Evolutionary conservation across 2,888 invertebrate genomes (phyloP), one percentile per base, ranked within the genome.

Genomic region (Himalopsyche japonica): DNA sequence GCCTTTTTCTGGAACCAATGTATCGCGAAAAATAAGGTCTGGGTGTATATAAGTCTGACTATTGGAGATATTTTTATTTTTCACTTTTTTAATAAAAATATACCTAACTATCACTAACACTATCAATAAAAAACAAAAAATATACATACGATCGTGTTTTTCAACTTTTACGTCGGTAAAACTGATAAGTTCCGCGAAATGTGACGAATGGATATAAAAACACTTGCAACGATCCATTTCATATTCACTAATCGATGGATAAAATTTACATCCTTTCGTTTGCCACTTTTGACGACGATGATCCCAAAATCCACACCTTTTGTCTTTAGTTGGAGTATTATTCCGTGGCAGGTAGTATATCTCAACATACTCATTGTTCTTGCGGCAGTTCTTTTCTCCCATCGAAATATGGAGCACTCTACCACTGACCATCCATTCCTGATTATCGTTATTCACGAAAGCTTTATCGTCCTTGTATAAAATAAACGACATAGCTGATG

Each of bases 71-170:
- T n/a, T n/a, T n/a, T n/a, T n/a, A n/a, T n/a, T n/a, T n/a, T n/a
- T n/a, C n/a, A n/a, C n/a, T n/a, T n/a, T n/a, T n/a, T n/a, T n/a
- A 94, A 94, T 78, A 94, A 80, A 88, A 94, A 94, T 86, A 94
- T 88, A 24, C 94, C 91, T 76, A 3, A 91, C 93, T 5, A 94
- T 92, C 20, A 89, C 76, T 3, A 94, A 88, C 1, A 94, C 94
- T n/a, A 93, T 87, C 1, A 93, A 88, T 0, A 94, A 93, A 0
- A 93, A 80, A n/a, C 89, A 88, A 87, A 93, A 93, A 3, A 94
- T 93, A 93, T 87, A 1, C 92, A 88, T 1, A 87, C 92, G 92
- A 87, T 93, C 89, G 32, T 79, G 82, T 83, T 91, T 90, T n/a
- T 90, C 90, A 81, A 8, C 85, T 81, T 12, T 84, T 81, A n/a